These are phyloP conservation scores for Oscheius sp. DNA, from an alignment of 2,888 invertebrate species.

Conservation along the genomic window DNA sequence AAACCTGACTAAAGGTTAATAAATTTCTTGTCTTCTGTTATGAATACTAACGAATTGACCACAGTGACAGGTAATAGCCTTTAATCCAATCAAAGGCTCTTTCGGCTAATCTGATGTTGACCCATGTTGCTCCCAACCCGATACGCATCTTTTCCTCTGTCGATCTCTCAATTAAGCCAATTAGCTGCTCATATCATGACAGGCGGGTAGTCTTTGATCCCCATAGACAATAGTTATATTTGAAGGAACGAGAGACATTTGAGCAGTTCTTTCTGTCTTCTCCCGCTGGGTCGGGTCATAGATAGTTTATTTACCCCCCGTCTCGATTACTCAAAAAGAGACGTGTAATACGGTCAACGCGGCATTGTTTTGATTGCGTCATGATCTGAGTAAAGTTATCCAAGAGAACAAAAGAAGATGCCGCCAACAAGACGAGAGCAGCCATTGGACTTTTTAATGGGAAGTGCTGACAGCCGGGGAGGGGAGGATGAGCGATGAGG, in stretches of 20 bases:
- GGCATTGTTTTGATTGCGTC: constrained; percentile 25
- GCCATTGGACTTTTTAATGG: constrained; percentile 22
- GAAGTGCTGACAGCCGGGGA: constrained; percentile 11
- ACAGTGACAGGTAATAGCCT: too few relatives aligned
- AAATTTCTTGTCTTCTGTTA: too few relatives aligned
- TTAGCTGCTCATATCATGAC: constrained; percentile 30
- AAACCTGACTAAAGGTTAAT: too few relatives aligned
- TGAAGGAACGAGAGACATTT: neutral
- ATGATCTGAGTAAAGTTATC: neutral
- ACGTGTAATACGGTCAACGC: constrained; percentile 7
- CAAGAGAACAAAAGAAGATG: constrained; percentile 15
- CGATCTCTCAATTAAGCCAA: constrained; percentile 12
- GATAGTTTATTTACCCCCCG: neutral
- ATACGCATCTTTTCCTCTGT: constrained; percentile 1
- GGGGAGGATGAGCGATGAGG: constrained; percentile 24
- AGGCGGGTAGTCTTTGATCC: constrained; percentile 16
- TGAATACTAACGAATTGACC: too few relatives aligned
- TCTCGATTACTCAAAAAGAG: constrained; percentile 1
- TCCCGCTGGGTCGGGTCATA: constrained; percentile 1
- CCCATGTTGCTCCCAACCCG: neutral
- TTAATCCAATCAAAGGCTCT: neutral
- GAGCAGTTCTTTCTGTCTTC: neutral
- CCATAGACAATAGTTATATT: neutral
- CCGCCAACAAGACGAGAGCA: constrained; percentile 1
- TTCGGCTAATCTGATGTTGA: neutral